Percentiles rank a stretch among this genome's conserved stretches.
Conservation (phyloP, 2,888 invertebrate genomes). For the Chrysotoxum bicinctum region DNA sequence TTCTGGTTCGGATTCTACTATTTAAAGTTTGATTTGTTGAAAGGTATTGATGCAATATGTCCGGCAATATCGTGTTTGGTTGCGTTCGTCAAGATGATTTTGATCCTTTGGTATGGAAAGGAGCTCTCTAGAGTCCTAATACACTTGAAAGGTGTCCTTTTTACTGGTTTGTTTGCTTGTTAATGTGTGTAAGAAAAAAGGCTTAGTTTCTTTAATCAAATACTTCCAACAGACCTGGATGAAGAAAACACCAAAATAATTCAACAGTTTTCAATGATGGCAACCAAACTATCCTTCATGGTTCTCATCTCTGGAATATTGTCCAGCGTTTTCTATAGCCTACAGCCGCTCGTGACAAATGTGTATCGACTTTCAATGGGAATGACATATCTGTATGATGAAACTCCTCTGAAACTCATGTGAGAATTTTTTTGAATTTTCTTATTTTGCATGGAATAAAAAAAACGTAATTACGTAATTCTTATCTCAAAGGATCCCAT, state of each 20-base stretch:
- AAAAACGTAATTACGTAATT: background rate
- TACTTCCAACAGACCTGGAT: background rate
- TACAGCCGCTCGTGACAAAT: conserved; percentile 38
- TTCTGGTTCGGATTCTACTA: conserved; percentile 52
- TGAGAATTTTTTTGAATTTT: conserved; percentile 1
- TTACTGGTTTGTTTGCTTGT: conserved; percentile 25
- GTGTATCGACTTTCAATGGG: conserved; percentile 13
- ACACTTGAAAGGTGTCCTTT: conserved; percentile 15
- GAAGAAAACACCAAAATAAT: conserved; percentile 5
- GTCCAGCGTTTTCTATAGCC: conserved; percentile 25
- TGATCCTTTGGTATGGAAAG: conserved; percentile 43
- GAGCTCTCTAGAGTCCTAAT: conserved; percentile 15
- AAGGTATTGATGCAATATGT: conserved; percentile 48
- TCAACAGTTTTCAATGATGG: conserved; percentile 1
- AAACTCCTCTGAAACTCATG: conserved; percentile 47
- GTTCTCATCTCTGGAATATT: conserved; percentile 1
- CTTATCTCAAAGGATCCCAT: conserved; percentile 27
- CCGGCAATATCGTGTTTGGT: conserved; percentile 43
- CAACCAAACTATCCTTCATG: conserved; percentile 30
- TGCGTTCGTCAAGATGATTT: conserved; percentile 46
- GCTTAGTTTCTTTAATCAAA: background rate
- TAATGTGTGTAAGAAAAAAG: background rate
- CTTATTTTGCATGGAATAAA: no score
- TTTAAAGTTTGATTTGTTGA: conserved; percentile 27
- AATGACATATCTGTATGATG: conserved; percentile 28